Evolutionary conservation across 2,888 invertebrate species (phyloP).

Genomic region (Thera obeliscata): DNA sequence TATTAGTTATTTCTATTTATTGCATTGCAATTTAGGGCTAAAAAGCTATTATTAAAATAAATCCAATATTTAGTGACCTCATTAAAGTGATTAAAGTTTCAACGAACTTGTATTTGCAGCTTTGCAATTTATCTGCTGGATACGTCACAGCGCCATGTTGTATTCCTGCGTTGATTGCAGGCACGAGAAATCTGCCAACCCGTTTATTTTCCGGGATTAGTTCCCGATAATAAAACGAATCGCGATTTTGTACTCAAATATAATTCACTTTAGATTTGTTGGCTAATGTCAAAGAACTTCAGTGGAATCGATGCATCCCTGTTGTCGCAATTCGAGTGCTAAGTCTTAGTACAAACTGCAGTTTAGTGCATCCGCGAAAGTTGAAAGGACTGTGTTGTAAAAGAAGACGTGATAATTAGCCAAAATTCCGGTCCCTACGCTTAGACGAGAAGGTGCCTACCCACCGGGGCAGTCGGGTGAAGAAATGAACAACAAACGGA

Average conservation of each 20-base stretch:
- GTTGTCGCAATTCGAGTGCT: slow-evolving; percentile 80
- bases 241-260: slow-evolving; percentile 84
- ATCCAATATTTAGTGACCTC: slow-evolving; percentile 60
- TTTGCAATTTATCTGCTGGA: slow-evolving; percentile 80
- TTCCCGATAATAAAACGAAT: slow-evolving; percentile 81
- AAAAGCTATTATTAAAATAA: slow-evolving; percentile 62
- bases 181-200: slow-evolving; percentile 85
- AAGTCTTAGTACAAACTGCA: slow-evolving; percentile 82
- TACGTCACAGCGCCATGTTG: slow-evolving; percentile 85
- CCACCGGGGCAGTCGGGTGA: slow-evolving; percentile 87
- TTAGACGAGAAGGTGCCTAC: slow-evolving; percentile 91
- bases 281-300: slow-evolving; percentile 80
- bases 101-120: slow-evolving; percentile 59
- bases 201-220: slow-evolving; percentile 83
- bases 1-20: slow-evolving; percentile 71
- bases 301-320: slow-evolving; percentile 80
- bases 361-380: slow-evolving; percentile 85
- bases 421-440: slow-evolving; percentile 95
- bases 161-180: slow-evolving; percentile 85
- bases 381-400: slow-evolving; percentile 85
- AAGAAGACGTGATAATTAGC: slow-evolving; percentile 84
- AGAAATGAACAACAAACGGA: slow-evolving; percentile 92
- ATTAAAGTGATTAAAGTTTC: slow-evolving; percentile 52
- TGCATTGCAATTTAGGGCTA: slow-evolving; percentile 58
- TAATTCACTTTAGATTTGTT: slow-evolving; percentile 82